phyloP scores from a whole-genome alignment of 2,888 invertebrate genomes.

The Drosophila hamatofila region DNA sequence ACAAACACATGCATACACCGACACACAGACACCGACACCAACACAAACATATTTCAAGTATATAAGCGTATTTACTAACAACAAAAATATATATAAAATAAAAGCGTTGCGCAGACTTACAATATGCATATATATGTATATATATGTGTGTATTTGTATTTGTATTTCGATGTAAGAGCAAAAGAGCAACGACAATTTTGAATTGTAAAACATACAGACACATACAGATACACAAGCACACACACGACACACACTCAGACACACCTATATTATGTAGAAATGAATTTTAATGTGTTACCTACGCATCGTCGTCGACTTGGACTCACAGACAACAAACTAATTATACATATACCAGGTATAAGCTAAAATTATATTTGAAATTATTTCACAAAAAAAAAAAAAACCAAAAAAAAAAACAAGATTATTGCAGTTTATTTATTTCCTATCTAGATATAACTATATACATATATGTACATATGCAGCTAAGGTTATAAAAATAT shows the following conservation, averaged over 20 bases:
- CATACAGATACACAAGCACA: constrained; percentile 19
- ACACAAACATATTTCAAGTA: constrained; percentile 44
- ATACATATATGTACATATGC: background rate
- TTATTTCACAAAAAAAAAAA: constrained; percentile 70
- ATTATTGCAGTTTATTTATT: background rate
- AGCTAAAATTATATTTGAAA: constrained; percentile 76
- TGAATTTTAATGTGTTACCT: constrained; percentile 76
- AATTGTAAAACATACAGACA: constrained; percentile 52
- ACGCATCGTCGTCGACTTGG: constrained; percentile 64
- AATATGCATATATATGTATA: constrained; percentile 14
- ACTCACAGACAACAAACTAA: constrained; percentile 68
- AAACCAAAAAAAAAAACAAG: constrained; percentile 42
- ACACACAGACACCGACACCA: constrained; percentile 16
- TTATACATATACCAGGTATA: constrained; percentile 70
- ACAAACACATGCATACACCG: constrained; percentile 9
- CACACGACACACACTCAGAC: constrained; percentile 8
- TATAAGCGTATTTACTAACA: constrained; percentile 52
- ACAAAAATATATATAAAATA: constrained; percentile 16
- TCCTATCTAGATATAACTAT: background rate
- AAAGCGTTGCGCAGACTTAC: constrained; percentile 44
- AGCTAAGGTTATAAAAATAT: background rate
- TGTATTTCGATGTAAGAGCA: constrained; percentile 54
- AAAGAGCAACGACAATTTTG: constrained; percentile 56
- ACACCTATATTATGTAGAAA: constrained; percentile 66
- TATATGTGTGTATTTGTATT: constrained; percentile 17